Evolutionary conservation across 1,140 invertebrate genomes (phyloP).

Genomic region (Drosophila ercepeae): DNA sequence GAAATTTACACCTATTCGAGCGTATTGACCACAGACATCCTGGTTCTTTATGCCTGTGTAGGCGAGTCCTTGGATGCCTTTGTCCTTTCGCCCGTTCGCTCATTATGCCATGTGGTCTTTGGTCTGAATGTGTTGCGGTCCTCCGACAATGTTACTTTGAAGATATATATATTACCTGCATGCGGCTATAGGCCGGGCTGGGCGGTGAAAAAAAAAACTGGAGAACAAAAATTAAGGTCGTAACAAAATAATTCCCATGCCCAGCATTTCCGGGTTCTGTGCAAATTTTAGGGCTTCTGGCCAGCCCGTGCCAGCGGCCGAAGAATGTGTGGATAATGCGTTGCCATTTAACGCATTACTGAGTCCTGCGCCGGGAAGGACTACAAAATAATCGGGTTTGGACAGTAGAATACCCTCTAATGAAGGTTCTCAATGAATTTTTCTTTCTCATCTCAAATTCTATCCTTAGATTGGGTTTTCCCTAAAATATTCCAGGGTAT

Average conservation of each 20-base stretch:
- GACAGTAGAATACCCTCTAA: not conserved
- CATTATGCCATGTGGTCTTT: conserved; percentile 74
- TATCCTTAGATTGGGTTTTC: too few relatives aligned
- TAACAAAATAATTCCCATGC: conserved; percentile 55
- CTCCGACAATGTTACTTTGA: conserved; percentile 54
- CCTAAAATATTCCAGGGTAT: not conserved
- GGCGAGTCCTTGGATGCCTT: conserved; percentile 27
- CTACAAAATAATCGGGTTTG: not conserved
- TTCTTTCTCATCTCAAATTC: too few relatives aligned
- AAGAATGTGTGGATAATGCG: conserved; percentile 63
- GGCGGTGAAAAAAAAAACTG: not conserved
- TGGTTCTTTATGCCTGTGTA: not conserved
- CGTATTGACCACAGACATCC: conserved; percentile 40
- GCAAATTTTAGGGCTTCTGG: conserved; percentile 64
- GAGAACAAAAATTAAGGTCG: conserved; percentile 38
- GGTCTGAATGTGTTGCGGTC: conserved; percentile 47
- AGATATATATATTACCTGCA: conserved; percentile 15
- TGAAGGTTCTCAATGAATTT: too few relatives aligned
- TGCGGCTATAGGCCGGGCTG: conserved; percentile 1
- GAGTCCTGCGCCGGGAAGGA: conserved; percentile 9
- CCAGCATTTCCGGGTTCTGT: conserved; percentile 39
- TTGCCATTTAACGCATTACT: conserved; percentile 68
- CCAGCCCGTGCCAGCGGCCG: conserved; percentile 23
- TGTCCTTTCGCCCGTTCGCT: conserved; percentile 41
- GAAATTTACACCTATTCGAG: conserved; percentile 47